phyloP scores from a whole-genome alignment of 2,113 vertebrate genomes.

The Toxotes jaculatrix region DNA sequence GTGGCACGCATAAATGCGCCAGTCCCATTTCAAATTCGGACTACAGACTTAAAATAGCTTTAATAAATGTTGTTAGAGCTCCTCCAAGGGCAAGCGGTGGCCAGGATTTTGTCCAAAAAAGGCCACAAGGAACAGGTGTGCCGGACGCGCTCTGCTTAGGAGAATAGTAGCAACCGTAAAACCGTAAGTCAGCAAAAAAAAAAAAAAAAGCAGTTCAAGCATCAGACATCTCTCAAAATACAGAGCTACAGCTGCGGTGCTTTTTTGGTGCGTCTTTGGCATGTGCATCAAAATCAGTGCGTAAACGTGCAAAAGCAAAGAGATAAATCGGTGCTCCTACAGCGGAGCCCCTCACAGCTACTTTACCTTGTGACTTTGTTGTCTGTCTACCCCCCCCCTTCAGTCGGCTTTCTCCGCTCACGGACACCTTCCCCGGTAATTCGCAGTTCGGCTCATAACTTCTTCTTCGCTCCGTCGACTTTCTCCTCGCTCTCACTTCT shows the following conservation, averaged over 20 bases:
- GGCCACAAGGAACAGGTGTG: constrained; percentile 79
- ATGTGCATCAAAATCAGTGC: background rate
- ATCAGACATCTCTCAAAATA: constrained; percentile 35
- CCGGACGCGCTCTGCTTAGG: constrained; percentile 32
- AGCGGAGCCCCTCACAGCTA: constrained; percentile 11
- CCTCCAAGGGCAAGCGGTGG: constrained; percentile 6
- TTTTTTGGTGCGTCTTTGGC: constrained; percentile 1
- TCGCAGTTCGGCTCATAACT: constrained; percentile 55
- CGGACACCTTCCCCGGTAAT: constrained; percentile 66
- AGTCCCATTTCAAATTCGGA: background rate
- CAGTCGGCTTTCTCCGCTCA: constrained; percentile 53
- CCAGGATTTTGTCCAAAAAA: constrained; percentile 66
- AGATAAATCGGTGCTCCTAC: background rate
- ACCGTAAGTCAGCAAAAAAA: constrained; percentile 50
- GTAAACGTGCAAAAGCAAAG: background rate
- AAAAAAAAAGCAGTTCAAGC: constrained; percentile 22
- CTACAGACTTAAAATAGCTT: background rate
- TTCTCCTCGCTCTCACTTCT: constrained; percentile 4
- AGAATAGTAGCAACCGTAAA: constrained; percentile 50
- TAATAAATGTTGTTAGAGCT: background rate
- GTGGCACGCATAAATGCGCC: background rate
- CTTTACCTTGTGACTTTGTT: constrained; percentile 77
- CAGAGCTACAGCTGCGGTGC: constrained; percentile 2
- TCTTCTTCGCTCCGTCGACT: constrained; percentile 33
- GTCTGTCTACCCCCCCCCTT: constrained; percentile 19